Evolutionary conservation across 2,888 invertebrate genomes (phyloP).

Genomic region (Myopa tessellatipennis): DNA sequence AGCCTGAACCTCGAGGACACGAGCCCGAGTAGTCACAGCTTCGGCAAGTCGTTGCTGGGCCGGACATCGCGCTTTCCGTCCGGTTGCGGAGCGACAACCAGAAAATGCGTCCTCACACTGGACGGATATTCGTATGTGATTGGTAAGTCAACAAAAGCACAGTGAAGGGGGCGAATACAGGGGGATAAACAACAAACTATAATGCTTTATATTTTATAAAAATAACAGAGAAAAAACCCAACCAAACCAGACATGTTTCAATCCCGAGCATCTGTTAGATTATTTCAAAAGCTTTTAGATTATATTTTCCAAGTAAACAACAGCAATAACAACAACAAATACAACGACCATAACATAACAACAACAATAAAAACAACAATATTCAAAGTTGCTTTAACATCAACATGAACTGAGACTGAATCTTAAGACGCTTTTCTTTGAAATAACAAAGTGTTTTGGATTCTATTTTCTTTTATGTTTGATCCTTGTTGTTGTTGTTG

Average conservation of each 20-base stretch:
- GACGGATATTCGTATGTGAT: slow-evolving; percentile 91
- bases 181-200: too few relatives aligned
- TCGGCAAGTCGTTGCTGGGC: slow-evolving; percentile 56
- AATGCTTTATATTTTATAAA: too few relatives aligned
- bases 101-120: slow-evolving; percentile 84
- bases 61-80: slow-evolving; percentile 65
- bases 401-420: background rate
- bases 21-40: slow-evolving; percentile 58
- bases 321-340: background rate
- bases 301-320: background rate
- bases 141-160: slow-evolving; percentile 72
- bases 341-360: too few relatives aligned
- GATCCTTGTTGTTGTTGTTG: background rate
- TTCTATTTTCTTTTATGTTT: too few relatives aligned
- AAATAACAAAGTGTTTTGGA: too few relatives aligned
- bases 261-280: background rate
- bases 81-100: slow-evolving; percentile 72
- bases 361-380: background rate
- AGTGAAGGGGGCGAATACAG: too few relatives aligned
- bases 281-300: background rate
- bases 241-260: too few relatives aligned
- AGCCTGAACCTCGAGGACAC: slow-evolving; percentile 58
- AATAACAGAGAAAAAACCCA: too few relatives aligned
- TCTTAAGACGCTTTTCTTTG: too few relatives aligned
- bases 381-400: background rate